Evolutionary conservation across 2,113 vertebrate species (phyloP).

Genomic region (Elephas maximus): DNA sequence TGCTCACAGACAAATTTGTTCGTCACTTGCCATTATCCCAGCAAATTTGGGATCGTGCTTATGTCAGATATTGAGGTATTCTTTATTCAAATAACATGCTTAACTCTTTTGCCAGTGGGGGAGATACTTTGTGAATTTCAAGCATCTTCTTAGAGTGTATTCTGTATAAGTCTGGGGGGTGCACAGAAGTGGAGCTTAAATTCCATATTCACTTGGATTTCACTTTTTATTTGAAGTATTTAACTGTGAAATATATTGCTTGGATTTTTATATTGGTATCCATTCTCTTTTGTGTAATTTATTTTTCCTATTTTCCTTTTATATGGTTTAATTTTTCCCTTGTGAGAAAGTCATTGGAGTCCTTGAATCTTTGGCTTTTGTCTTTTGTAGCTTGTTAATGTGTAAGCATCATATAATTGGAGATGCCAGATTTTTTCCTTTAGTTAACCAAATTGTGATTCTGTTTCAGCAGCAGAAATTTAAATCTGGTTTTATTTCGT

Average conservation of each 20-base stretch:
- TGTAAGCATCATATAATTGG: not conserved
- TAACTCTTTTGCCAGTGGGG: not conserved
- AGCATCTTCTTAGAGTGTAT: not conserved
- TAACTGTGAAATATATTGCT: not conserved
- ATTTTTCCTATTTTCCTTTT: not conserved
- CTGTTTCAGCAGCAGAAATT: conserved; percentile 9
- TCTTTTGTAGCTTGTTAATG: conserved; percentile 5
- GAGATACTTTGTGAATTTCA: conserved; percentile 7
- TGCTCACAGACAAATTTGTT: not conserved
- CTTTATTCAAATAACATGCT: not conserved
- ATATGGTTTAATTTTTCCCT: not conserved
- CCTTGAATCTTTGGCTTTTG: not conserved
- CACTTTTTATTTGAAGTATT: conserved; percentile 16
- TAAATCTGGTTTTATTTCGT: conserved; percentile 50
- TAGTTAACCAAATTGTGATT: conserved; percentile 21
- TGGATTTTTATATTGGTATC: not conserved
- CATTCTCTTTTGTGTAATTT: conserved; percentile 13
- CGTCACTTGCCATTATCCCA: not conserved
- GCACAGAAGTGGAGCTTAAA: not conserved
- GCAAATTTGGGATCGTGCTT: conserved; percentile 12
- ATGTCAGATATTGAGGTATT: not conserved
- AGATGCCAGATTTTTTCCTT: not conserved
- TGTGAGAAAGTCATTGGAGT: not conserved
- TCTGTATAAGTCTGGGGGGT: not conserved
- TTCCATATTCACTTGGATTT: not conserved